These are phyloP conservation scores for Pseudois nayaur DNA, from an alignment of 2,113 vertebrate species.

Conservation along the genomic window DNA sequence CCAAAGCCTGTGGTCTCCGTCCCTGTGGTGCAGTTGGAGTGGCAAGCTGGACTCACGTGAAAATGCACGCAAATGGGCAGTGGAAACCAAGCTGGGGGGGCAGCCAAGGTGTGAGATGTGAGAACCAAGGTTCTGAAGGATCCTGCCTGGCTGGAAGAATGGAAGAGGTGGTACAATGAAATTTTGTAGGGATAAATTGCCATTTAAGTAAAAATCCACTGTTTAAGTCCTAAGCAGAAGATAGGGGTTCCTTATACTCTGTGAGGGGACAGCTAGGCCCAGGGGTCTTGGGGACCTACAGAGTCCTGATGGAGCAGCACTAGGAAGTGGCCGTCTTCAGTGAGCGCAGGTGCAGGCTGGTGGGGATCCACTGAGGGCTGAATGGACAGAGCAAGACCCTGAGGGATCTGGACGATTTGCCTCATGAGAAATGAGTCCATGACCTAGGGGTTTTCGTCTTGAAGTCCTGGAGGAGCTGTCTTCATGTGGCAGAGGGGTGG, in stretches of 20 bases:
- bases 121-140: background rate
- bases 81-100: background rate
- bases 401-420: background rate
- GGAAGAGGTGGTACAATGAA: background rate
- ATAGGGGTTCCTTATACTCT: background rate
- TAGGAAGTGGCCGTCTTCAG: background rate
- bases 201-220: background rate
- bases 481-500: background rate
- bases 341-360: background rate
- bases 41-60: background rate
- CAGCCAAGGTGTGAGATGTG: background rate
- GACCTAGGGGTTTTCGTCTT: background rate
- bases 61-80: background rate
- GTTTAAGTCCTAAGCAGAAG: background rate
- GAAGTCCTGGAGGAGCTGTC: background rate
- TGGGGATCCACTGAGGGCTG: background rate
- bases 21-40: background rate
- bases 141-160: background rate
- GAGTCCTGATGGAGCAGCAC: background rate
- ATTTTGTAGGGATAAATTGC: background rate
- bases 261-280: background rate
- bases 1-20: background rate
- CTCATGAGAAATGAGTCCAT: background rate
- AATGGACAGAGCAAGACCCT: background rate
- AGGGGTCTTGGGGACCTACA: background rate